These are phyloP conservation scores for Mallotus villosus DNA, from an alignment of 2,797 vertebrate genomes.

Conservation along the genomic window DNA sequence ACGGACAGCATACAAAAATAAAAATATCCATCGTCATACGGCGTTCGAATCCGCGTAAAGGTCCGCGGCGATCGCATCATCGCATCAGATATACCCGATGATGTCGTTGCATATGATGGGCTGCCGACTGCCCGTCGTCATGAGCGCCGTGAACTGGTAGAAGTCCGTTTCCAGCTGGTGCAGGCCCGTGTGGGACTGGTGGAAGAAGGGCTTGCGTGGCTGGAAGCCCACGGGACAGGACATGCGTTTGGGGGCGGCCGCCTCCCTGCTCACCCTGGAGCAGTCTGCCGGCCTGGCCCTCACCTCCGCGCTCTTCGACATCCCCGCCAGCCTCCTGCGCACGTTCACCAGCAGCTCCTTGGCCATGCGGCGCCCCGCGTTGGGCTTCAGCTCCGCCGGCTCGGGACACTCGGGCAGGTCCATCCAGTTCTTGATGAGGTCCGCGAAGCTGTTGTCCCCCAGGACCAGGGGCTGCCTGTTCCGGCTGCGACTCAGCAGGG, in stretches of 20 bases:
- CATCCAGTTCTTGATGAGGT: conserved; percentile 99
- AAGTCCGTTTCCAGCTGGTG: conserved; percentile 83
- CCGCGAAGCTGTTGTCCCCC: conserved; percentile 97
- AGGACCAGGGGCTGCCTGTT: conserved; percentile 93
- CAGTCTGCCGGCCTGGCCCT: conserved; percentile 54
- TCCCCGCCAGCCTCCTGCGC: conserved; percentile 83
- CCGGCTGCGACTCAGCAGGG: conserved; percentile 88
- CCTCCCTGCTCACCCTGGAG: conserved; percentile 40
- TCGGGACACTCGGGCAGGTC: conserved; percentile 90
- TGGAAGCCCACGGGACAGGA: conserved; percentile 88
- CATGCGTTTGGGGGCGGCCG: conserved; percentile 79
- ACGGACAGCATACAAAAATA: conserved; percentile 37
- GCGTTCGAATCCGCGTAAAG: neutral
- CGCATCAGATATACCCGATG: conserved; percentile 94
- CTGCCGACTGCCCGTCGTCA: conserved; percentile 94
- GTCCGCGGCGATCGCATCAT: conserved; percentile 13
- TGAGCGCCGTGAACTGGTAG: conserved; percentile 85
- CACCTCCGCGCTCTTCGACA: conserved; percentile 76
- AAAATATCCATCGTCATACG: conserved; percentile 21
- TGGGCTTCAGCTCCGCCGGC: conserved; percentile 63
- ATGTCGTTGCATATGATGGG: conserved; percentile 96
- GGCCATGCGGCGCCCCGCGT: conserved; percentile 77
- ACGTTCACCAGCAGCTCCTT: conserved; percentile 91
- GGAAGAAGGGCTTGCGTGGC: conserved; percentile 82
- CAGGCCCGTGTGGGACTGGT: conserved; percentile 88